Evolutionary conservation across 2,113 vertebrate genomes (phyloP).

Genomic region (Neolamprologus cancellatus): DNA sequence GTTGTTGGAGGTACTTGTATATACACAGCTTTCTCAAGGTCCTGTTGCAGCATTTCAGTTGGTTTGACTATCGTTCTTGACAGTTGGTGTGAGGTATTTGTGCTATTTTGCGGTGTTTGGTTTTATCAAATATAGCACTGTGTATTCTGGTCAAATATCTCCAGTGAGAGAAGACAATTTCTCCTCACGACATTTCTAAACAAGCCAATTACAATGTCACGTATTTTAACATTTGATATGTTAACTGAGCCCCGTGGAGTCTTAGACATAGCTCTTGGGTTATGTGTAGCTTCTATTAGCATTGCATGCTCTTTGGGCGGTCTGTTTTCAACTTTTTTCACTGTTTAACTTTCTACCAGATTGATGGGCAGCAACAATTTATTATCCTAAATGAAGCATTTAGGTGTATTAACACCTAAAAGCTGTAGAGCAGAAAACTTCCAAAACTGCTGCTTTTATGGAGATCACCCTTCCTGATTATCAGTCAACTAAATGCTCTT

Average conservation of each 20-base stretch:
- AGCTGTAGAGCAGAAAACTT: background rate
- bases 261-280: background rate
- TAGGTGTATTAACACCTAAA: background rate
- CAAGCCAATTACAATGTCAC: background rate
- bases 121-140: background rate
- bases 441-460: background rate
- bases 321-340: background rate
- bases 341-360: background rate
- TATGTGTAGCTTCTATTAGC: background rate
- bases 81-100: background rate
- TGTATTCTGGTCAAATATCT: background rate
- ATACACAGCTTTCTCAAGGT: background rate
- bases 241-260: background rate
- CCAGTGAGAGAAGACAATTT: background rate
- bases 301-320: background rate
- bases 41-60: background rate
- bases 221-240: background rate
- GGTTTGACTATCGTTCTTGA: background rate
- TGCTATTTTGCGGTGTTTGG: background rate
- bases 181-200: background rate
- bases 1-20: background rate
- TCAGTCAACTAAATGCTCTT: background rate
- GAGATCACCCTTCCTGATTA: background rate
- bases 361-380: background rate
- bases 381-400: background rate